These are phyloP conservation scores for Geococcyx californianus DNA, from an alignment of 2,113 vertebrate genomes.

Conservation along the genomic window DNA sequence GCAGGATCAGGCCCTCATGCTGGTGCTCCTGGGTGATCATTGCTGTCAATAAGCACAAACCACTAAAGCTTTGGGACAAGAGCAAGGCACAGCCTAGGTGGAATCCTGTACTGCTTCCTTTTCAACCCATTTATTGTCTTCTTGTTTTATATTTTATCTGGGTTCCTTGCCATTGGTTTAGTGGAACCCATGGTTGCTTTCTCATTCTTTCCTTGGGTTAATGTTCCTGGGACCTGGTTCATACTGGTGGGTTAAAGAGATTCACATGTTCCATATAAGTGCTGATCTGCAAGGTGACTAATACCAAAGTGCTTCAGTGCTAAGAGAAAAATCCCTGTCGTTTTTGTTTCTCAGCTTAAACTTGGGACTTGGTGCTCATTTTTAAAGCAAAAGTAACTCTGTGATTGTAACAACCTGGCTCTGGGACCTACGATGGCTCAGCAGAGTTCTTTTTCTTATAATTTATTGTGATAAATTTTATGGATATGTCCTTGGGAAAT, in stretches of 20 bases:
- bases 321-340: not conserved
- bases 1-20: not conserved
- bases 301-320: not conserved
- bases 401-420: rapidly evolving
- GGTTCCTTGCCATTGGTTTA: not conserved
- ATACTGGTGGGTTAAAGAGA: not conserved
- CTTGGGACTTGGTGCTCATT: not conserved
- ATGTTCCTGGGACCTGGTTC: not conserved
- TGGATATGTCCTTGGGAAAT: not conserved
- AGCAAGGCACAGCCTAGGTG: not conserved
- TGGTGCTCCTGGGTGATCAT: not conserved
- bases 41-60: not conserved
- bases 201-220: not conserved
- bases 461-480: not conserved
- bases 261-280: not conserved
- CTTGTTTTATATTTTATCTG: not conserved
- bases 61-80: not conserved
- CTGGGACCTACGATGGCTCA: not conserved
- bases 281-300: not conserved
- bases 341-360: not conserved
- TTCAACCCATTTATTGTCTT: not conserved
- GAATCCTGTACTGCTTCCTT: not conserved
- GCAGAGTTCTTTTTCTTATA: not conserved
- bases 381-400: not conserved
- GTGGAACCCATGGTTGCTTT: not conserved